Conservation (phyloP, 2,888 invertebrate species). For the Lysandra coridon region DNA sequence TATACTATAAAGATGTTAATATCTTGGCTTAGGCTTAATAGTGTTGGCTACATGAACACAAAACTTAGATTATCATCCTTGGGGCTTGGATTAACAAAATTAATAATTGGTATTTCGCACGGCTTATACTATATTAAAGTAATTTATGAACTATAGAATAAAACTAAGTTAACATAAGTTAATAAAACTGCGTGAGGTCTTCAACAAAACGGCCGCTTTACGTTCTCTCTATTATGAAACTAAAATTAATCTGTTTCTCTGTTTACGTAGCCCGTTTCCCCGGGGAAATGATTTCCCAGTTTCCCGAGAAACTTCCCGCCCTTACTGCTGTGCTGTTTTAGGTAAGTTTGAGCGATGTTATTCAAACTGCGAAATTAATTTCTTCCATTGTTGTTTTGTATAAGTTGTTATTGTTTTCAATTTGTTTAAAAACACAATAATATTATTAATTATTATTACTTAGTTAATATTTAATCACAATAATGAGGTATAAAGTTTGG, state of each 20-base stretch:
- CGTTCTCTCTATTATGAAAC: constrained; percentile 7
- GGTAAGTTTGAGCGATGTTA: background rate
- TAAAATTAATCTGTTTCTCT: constrained; percentile 27
- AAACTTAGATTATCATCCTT: too few relatives aligned
- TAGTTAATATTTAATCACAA: too few relatives aligned
- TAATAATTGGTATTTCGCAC: too few relatives aligned
- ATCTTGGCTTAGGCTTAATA: too few relatives aligned
- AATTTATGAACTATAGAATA: too few relatives aligned
- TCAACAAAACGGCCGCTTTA: background rate
- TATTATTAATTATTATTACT: background rate
- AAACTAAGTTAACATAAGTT: too few relatives aligned
- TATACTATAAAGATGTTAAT: too few relatives aligned
- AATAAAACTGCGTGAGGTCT: background rate
- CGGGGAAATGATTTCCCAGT: constrained; percentile 9
- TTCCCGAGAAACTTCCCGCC: background rate
- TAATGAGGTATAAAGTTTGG: too few relatives aligned
- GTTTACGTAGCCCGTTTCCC: constrained; percentile 20
- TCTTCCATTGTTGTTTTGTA: constrained; percentile 13
- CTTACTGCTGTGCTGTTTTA: constrained; percentile 2
- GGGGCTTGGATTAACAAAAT: too few relatives aligned
- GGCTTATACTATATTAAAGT: too few relatives aligned
- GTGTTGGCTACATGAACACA: too few relatives aligned
- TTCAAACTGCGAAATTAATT: constrained; percentile 13
- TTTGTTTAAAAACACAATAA: background rate
- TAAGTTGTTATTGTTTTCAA: background rate